Conservation (phyloP, 2,888 invertebrate species). For the Petrolisthes cinctipes region DNA sequence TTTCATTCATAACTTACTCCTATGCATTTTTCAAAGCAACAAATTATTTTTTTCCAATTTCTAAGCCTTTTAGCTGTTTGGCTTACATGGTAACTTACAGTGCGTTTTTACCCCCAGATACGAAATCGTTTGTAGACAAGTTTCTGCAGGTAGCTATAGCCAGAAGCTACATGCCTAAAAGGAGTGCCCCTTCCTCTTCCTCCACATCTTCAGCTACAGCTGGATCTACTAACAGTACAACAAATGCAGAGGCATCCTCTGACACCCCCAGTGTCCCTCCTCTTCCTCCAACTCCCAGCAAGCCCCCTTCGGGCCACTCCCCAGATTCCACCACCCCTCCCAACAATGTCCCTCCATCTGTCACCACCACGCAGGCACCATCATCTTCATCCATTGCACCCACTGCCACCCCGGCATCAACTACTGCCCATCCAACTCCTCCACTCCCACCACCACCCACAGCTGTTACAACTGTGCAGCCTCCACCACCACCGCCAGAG, state of each 20-base stretch:
- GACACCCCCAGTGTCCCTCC: constrained; percentile 36
- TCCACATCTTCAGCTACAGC: constrained; percentile 33
- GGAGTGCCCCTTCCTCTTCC: constrained; percentile 30
- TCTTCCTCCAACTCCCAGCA: constrained; percentile 37
- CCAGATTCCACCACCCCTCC: constrained; percentile 55
- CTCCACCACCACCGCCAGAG: constrained; percentile 52
- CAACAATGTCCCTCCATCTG: constrained; percentile 25
- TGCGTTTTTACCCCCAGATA: constrained; percentile 44
- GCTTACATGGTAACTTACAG: no score
- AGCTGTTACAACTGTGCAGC: constrained; percentile 32
- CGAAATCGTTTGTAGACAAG: constrained; percentile 63
- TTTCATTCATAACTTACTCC: background rate
- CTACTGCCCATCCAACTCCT: constrained; percentile 35
- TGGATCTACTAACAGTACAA: background rate
- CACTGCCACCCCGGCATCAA: constrained; percentile 33
- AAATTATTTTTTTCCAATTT: no score
- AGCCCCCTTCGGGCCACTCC: constrained; percentile 51
- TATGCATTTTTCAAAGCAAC: background rate
- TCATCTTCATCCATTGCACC: constrained; percentile 33
- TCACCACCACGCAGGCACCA: constrained; percentile 2
- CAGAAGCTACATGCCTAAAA: constrained; percentile 46
- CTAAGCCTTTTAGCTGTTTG: no score
- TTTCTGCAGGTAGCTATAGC: constrained; percentile 57
- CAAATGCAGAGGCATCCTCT: constrained; percentile 19
- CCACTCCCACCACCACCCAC: constrained; percentile 22